Conservation (phyloP, 2,113 vertebrate species). For the Lynx canadensis region DNA sequence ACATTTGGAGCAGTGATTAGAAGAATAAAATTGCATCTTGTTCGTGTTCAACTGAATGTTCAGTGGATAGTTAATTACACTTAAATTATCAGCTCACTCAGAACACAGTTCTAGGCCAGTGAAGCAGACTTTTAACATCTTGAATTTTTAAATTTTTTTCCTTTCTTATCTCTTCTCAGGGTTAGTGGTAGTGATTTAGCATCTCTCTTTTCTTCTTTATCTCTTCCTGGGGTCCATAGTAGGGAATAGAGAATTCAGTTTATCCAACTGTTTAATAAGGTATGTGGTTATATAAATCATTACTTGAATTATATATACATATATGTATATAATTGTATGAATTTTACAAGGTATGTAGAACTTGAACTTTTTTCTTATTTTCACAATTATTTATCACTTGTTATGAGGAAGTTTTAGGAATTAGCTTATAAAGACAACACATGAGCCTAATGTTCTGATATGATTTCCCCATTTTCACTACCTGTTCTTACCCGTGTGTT, state of each 20-base stretch:
- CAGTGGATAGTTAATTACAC: neutral
- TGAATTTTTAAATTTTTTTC: neutral
- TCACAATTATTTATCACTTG: neutral
- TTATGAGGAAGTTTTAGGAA: neutral
- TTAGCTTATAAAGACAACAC: neutral
- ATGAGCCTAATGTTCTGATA: neutral
- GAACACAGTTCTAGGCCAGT: neutral
- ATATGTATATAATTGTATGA: neutral
- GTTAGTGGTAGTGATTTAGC: neutral
- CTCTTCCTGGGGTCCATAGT: neutral
- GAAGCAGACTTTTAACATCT: neutral
- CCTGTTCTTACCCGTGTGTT: neutral
- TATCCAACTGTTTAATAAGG: neutral
- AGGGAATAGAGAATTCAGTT: neutral
- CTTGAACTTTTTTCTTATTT: neutral
- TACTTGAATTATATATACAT: neutral
- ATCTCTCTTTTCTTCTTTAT: neutral
- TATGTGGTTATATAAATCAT: neutral
- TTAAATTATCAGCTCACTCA: neutral
- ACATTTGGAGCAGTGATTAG: neutral
- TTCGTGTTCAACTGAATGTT: neutral
- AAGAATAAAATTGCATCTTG: slow-evolving; percentile 31
- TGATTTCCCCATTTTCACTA: neutral
- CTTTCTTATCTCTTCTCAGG: neutral
- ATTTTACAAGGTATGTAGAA: neutral